Evolutionary conservation across 1,140 invertebrate species (phyloP), one percentile per base, ranked within the genome.

Genomic region (Gyrodactylus salaris): DNA sequence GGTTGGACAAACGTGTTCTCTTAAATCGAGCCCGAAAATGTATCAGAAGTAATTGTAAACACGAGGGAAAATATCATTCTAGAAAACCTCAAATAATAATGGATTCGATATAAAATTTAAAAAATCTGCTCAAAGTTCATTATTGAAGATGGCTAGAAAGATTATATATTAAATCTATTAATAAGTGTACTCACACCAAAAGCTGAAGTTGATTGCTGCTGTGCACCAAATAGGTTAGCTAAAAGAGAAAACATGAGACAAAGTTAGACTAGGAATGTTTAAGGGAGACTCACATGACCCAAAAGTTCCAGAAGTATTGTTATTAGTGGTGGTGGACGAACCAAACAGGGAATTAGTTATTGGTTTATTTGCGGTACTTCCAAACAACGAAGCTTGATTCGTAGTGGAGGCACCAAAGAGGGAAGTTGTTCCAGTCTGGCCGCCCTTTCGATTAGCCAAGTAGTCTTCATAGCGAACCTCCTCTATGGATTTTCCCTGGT

Each of bases 381-480:
- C 34, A 54, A 54, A 54, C 7, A 54, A n/a, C 7, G 34, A 54
- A n/a, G 34, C n/a, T 54, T 54, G 34, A n/a, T 54, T 54, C n/a
- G 34, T 54, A 16, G 34, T 54, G 34, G 34, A 54, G n/a, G 34
- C 7, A 54, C 34, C 34, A 54, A 54, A 54, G n/a, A 54, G 7
- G 34, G 7, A 7, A 54, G 34, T 54, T 16, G 7, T n/a, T 54
- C 7, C n/a, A 16, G 34, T 16, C 7, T 7, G 7, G n/a, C 7
- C 7, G n/a, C 34, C 34, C n/a, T 54, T 95, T 19, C 91, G 81
- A 73, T 88, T 88, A 19, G 87, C 87, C 27, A 84, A 79, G 81
- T 97, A 97, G 83, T 98, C 93, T 81, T 97, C 92, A 25, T 88
- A 81, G 70, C 92, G 83, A 0, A 98, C 80, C 80, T 97, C 92